Base-by-base conservation (phyloP, 2,888 invertebrate genomes). In the Amorpha juglandis region DNA sequence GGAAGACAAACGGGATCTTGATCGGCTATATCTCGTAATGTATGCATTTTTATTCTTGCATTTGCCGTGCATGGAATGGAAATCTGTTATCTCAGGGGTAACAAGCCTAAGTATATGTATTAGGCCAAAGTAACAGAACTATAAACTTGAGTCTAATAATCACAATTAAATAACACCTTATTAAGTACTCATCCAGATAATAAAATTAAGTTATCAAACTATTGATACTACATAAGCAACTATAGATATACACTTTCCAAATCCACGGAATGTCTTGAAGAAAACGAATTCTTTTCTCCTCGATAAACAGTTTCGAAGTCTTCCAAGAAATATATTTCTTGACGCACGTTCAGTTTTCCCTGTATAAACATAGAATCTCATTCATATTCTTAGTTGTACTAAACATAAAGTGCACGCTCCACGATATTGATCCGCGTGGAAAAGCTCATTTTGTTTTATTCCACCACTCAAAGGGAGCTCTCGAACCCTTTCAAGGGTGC, bases 381-480 rank as follows among this genome's bases (percentile, higher is more conserved):
- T 85, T 80, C 78, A 80, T 83, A 83, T 82, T 81, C 82, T 66
- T 72, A 81, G 78, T 77, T 81, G 81, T 78, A 74, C 77, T 79
- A 78, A 81, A 82, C 78, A 83, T 82, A 83, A 85, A 84, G 80
- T 84, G 86, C 85, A 87, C 81, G 80, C 78, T 83, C 71, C 78
- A 75, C 78, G 76, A 72, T 83, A 84, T 88, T 86, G 85, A 85
- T 58, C 58, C 42, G 58, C 58, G 88, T 86, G 84, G 82, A 80
- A 84, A 83, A 86, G 81, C 88, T 89, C 90, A 88, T 90, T 90
- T 88, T 86, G 88, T 89, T 89, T 88, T 90, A 89, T 89, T 88
- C 79, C 73, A 78, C 79, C 81, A 83, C 87, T 86, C 80, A 78
- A 80, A 82, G 81, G 81, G 80, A 83, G 83, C 83, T 82, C 84